These are phyloP conservation scores for Pseudoips prasinana DNA, from an alignment of 2,888 invertebrate species.

Conservation along the genomic window DNA sequence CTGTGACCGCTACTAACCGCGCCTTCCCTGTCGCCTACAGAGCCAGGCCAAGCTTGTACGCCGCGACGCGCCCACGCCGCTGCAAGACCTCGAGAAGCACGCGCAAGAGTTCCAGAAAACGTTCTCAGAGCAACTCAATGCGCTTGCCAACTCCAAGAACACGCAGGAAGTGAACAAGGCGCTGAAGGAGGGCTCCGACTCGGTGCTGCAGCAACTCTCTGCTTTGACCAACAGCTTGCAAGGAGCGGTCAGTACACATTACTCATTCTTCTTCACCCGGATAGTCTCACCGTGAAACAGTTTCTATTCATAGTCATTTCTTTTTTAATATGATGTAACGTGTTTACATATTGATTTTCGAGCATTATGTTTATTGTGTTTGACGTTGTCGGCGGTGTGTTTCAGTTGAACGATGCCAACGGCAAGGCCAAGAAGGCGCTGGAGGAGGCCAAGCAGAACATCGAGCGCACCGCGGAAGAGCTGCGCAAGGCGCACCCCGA, in stretches of 20 bases:
- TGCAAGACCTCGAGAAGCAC: constrained; percentile 60
- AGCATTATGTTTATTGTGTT: too few species aligned
- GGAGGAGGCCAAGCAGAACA: constrained; percentile 48
- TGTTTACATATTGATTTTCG: too few species aligned
- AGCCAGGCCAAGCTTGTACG: constrained; percentile 51
- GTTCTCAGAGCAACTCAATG: constrained; percentile 50
- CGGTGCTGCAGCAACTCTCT: constrained; percentile 54
- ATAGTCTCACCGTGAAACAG: too few species aligned
- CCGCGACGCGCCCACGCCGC: constrained; percentile 50
- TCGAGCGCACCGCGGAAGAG: constrained; percentile 55
- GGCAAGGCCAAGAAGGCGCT: constrained; percentile 66
- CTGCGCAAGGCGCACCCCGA: constrained; percentile 68
- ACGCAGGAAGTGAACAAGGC: constrained; percentile 59
- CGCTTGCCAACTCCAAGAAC: constrained; percentile 59
- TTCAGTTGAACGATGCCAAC: constrained; percentile 59
- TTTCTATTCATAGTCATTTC: too few species aligned
- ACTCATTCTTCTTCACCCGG: too few species aligned
- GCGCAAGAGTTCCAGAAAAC: constrained; percentile 58
- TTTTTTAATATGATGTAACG: too few species aligned
- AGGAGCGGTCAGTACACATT: constrained; percentile 56
- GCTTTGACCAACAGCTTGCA: constrained; percentile 51
- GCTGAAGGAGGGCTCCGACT: constrained; percentile 59
- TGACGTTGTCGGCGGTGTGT: too few species aligned
- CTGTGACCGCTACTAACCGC: too few species aligned
- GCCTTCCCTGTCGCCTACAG: constrained; percentile 28